Base-by-base conservation (phyloP, 2,888 invertebrate genomes). In the Hedya salicella region DNA sequence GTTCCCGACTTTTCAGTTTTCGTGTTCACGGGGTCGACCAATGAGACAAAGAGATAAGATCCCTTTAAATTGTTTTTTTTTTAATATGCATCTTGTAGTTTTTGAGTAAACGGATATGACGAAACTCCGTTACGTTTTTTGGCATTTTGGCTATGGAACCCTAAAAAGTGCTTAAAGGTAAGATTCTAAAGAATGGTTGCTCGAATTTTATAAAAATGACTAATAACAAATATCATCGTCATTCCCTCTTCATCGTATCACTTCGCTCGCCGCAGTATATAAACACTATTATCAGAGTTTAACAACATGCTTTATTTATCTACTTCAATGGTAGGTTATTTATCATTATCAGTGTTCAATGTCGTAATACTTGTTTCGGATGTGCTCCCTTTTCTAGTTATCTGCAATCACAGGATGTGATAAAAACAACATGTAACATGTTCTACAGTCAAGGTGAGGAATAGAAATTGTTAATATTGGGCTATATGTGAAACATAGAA, bases 341-440 rank as follows among this genome's bases (percentile, higher is more conserved):
- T 36, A 36, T 11, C 11, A 42, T 42, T 56, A 56, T 56, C 42
- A 56, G 16, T 40, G n/a, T 11, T 11, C 13, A 9, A 36, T 36
- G 30, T 50, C n/a, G n/a, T 21, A 36, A 19, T 57, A 14, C 19
- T 14, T 46, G 36, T n/a, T 46, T 57, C 32, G 50, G 42, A 52
- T 52, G 50, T 39, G 36, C 40, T 25, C 8, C 50, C 17, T 61
- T 61, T n/a, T 50, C n/a, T 40, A 42, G 30, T 50, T 49, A 25
- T 50, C 50, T 50, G 14, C 25, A 13, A 60, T 60, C 50, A 60
- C 40, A 50, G 40, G 50, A 60, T 40, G 59, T 39, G 59, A 60
- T 60, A 46, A 57, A 17, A 57, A 30, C 14, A 36, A n/a, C 39
- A 40, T 17, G 25, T 6, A 6, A 25, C n/a, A 48, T 13, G 11